Percentiles rank a stretch among this genome's conserved stretches.
These are phyloP conservation scores for Grallaria varia DNA, from an alignment of 2,113 vertebrate genomes.

Conservation along the genomic window DNA sequence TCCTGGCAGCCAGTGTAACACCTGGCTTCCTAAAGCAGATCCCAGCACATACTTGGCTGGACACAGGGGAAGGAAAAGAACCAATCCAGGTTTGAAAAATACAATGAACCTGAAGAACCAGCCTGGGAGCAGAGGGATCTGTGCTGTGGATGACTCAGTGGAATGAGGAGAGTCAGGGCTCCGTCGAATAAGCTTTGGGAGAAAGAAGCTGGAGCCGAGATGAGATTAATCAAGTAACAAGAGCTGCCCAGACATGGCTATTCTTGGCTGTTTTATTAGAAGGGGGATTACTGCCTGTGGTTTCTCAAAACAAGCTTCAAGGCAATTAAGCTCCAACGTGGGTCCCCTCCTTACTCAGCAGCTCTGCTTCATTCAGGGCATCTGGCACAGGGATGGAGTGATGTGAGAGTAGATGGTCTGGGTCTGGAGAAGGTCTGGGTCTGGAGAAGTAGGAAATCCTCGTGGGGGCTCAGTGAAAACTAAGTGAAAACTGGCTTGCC, in stretches of 20 bases:
- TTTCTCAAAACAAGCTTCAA: neutral
- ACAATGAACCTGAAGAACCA: neutral
- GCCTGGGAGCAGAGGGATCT: neutral
- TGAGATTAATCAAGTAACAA: neutral
- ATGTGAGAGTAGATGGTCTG: neutral
- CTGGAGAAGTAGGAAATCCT: neutral
- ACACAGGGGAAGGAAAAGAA: neutral
- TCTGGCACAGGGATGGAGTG: neutral
- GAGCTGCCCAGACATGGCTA: conserved; percentile 3
- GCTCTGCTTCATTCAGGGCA: neutral
- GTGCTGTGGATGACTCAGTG: neutral
- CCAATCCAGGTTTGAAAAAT: neutral
- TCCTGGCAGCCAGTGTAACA: neutral
- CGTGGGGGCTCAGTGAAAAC: neutral
- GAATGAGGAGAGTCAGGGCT: neutral
- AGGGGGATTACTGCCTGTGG: neutral
- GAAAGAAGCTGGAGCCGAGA: neutral
- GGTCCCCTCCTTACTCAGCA: neutral
- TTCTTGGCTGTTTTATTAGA: conserved; percentile 1
- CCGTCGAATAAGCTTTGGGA: neutral
- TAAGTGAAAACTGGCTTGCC: neutral
- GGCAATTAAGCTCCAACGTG: neutral
- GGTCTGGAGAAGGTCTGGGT: neutral
- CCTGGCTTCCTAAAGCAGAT: neutral
- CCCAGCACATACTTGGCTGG: neutral